These are phyloP conservation scores for Penaeus indicus DNA, from an alignment of 1,140 invertebrate genomes.

Conservation along the genomic window DNA sequence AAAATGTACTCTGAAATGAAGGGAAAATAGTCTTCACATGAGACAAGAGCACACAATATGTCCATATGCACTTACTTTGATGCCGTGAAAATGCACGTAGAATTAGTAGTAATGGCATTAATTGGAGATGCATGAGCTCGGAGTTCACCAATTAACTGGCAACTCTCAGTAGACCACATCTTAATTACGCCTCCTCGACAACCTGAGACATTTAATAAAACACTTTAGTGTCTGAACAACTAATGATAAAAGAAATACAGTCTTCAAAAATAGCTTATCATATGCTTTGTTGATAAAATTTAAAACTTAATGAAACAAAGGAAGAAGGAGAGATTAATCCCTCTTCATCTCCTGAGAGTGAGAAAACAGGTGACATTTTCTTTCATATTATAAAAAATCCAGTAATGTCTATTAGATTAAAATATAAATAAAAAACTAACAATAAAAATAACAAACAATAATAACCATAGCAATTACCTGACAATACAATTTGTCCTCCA, in stretches of 20 bases:
- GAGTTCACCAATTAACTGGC: slow-evolving; percentile 79
- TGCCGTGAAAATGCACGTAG: slow-evolving; percentile 82
- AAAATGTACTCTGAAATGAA: not conserved
- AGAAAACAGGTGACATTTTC: no score
- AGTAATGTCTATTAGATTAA: not conserved
- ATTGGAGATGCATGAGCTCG: slow-evolving; percentile 82
- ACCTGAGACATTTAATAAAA: slow-evolving; percentile 73
- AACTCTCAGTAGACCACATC: slow-evolving; percentile 80
- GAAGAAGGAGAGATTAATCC: no score
- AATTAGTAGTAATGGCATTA: slow-evolving; percentile 82
- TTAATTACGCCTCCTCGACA: slow-evolving; percentile 83
- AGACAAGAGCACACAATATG: not conserved
- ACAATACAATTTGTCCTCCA: slow-evolving; percentile 68
- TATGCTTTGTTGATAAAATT: no score
- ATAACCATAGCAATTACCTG: slow-evolving; percentile 37
- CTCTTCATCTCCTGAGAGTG: no score
- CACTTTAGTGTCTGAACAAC: not conserved
- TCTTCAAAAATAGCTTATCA: not conserved
- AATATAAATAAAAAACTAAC: not conserved
- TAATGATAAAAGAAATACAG: not conserved
- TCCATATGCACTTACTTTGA: slow-evolving; percentile 71
- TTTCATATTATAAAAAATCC: no score
- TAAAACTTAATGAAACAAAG: no score
- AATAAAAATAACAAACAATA: not conserved
- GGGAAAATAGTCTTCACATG: not conserved